These are phyloP conservation scores for Dicycla oo DNA, from an alignment of 2,888 invertebrate species.

Conservation along the genomic window DNA sequence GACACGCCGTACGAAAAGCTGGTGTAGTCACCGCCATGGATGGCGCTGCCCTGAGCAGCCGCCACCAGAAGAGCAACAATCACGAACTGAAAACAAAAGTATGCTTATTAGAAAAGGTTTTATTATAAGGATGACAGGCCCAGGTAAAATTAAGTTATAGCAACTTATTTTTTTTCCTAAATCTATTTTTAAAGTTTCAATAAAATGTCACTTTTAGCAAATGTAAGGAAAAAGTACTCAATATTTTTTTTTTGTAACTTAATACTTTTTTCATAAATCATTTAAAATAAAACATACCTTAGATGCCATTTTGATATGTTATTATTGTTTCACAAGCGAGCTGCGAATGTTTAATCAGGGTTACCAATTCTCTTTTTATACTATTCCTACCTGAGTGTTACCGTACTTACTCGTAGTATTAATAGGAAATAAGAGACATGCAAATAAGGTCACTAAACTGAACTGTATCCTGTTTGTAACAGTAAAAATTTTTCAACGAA, in stretches of 20 bases:
- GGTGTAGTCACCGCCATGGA: constrained; percentile 83
- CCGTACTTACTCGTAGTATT: constrained; percentile 8
- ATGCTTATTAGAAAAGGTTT: neutral
- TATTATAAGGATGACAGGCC: too few species aligned
- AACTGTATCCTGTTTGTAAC: constrained; percentile 24
- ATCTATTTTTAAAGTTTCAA: neutral
- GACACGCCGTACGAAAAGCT: constrained; percentile 87
- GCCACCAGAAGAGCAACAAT: constrained; percentile 85
- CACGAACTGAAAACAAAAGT: constrained; percentile 81
- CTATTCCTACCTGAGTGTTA: constrained; percentile 21
- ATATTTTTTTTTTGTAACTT: neutral
- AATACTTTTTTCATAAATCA: neutral
- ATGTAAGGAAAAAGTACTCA: neutral
- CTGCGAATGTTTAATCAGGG: constrained; percentile 85
- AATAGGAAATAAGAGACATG: constrained; percentile 48
- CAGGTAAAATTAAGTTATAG: neutral
- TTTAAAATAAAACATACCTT: constrained; percentile 75
- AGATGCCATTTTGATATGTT: constrained; percentile 86
- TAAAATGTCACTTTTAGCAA: neutral
- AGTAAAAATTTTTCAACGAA: constrained; percentile 18
- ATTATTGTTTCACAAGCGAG: constrained; percentile 82
- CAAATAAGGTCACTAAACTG: constrained; percentile 34
- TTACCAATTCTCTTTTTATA: constrained; percentile 79
- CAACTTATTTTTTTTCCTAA: fast-evolving
- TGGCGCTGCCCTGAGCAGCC: constrained; percentile 83